These are phyloP conservation scores for Azemiops feae DNA, from an alignment of 2,113 vertebrate species.

Conservation along the genomic window DNA sequence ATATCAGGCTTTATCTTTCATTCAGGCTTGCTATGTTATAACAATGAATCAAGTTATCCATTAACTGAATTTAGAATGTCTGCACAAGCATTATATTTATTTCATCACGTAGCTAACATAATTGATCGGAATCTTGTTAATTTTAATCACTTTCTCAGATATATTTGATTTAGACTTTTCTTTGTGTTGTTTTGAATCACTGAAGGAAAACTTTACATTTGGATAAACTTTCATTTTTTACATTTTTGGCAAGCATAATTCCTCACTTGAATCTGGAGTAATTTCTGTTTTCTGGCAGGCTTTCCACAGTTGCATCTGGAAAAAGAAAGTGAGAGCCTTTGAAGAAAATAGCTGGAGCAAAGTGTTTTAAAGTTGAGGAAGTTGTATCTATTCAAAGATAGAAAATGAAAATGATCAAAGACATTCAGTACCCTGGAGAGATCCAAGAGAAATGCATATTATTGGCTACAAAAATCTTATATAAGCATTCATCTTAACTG, in stretches of 20 bases:
- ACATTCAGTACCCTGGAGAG: background rate
- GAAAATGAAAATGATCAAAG: background rate
- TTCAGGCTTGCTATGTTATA: slow-evolving; percentile 53
- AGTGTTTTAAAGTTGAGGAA: background rate
- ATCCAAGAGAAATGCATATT: background rate
- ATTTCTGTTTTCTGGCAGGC: background rate
- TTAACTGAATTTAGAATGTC: slow-evolving; percentile 61
- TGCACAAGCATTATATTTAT: slow-evolving; percentile 56
- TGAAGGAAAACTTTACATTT: slow-evolving; percentile 33
- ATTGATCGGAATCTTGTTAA: slow-evolving; percentile 55
- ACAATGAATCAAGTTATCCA: slow-evolving; percentile 66
- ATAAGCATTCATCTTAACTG: background rate
- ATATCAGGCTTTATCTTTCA: slow-evolving; percentile 48
- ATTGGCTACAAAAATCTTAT: background rate
- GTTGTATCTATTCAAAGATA: background rate
- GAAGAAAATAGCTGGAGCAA: background rate
- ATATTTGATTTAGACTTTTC: slow-evolving; percentile 38
- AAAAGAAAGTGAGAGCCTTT: background rate
- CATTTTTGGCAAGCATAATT: background rate
- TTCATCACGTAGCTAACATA: slow-evolving; percentile 58
- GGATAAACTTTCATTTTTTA: slow-evolving; percentile 28
- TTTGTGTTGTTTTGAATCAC: slow-evolving; percentile 39
- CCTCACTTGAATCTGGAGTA: background rate
- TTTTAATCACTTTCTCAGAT: slow-evolving; percentile 58
- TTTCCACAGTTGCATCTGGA: background rate